Base-by-base conservation (phyloP, 2,888 invertebrate species). In the Trissonchulus sp. region DNA sequence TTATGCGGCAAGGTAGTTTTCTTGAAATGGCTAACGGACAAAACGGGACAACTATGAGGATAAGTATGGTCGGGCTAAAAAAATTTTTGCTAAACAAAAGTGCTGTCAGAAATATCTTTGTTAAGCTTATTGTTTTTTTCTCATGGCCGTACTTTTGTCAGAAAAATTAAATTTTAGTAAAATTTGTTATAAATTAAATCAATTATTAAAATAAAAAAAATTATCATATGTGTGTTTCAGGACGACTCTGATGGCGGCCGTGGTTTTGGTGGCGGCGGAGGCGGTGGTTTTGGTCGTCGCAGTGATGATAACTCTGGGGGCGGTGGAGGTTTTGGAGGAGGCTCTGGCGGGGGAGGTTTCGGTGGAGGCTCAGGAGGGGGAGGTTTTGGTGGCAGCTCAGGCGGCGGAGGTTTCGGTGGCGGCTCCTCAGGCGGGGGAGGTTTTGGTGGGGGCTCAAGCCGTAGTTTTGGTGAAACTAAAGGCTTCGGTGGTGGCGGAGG, bases 261-360 rank as follows among this genome's bases (percentile, higher is more conserved):
- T 36, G 36, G 38, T 38, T 23, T n/a, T 72, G 37, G 28, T 34
- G 36, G 31, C 3, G 28, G 63, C 23, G 18, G 63, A 18, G 73
- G 73, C 28, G 73, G 73, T 60, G 31, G 73, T 2, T 60, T 18
- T 63, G 18, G 48, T 28, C 34, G 30, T 60, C 63, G 63, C 35
- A 38, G 31, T 28, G 60, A 30, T 28, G 62, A 63, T 31, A 33
- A 37, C 23, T 1, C 1, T 2, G 30, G 28, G 38, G 31, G 28
- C 1, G 31, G 35, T 23, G 48, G 60, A 62, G 63, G 60, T 63
- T 2, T 23, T 62, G 8, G 33, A 1, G 15, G 68, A 71, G 48
- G 48, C 18, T 35, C 68, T 37, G 2, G 37, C 31, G n/a, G 74
- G 23, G 36, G 74, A 71, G 71, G 36, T 37, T 15, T 8, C 8